Evolutionary conservation across 1,140 invertebrate species (phyloP).

Genomic region (Trichomalopsis sarcophagae): DNA sequence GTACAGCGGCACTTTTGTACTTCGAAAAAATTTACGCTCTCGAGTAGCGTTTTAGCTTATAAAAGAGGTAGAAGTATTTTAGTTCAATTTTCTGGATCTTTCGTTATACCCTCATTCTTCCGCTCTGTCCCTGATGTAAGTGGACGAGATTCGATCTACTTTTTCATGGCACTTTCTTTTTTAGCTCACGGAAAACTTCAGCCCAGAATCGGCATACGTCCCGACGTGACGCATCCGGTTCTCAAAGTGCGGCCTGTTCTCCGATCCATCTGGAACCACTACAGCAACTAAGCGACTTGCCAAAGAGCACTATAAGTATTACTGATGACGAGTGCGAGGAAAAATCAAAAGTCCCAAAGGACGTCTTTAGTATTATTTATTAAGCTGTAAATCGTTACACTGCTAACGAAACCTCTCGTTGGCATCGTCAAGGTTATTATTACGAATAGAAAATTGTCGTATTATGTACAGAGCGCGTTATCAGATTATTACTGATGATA

Average conservation of each 20-base stretch:
- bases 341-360: background rate
- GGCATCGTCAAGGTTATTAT: background rate
- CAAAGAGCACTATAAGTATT: background rate
- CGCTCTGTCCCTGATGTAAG: no score
- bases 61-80: no score
- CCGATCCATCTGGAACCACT: conserved; percentile 47
- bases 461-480: background rate
- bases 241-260: conserved; percentile 18
- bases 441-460: background rate
- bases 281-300: background rate
- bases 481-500: background rate
- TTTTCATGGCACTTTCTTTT: background rate
- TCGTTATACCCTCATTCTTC: no score
- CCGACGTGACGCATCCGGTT: background rate
- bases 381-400: background rate
- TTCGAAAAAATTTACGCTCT: conserved; percentile 8
- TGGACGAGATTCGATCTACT: no score
- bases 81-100: background rate
- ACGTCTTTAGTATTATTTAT: conserved; percentile 35
- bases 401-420: background rate
- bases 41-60: no score
- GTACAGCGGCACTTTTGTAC: background rate
- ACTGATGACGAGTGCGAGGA: background rate
- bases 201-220: background rate
- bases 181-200: background rate